A percentile compares a stretch with the other conserved stretches of the same genome.
Conservation (phyloP, 2,797 vertebrate genomes). For the Xiphophorus birchmanni region DNA sequence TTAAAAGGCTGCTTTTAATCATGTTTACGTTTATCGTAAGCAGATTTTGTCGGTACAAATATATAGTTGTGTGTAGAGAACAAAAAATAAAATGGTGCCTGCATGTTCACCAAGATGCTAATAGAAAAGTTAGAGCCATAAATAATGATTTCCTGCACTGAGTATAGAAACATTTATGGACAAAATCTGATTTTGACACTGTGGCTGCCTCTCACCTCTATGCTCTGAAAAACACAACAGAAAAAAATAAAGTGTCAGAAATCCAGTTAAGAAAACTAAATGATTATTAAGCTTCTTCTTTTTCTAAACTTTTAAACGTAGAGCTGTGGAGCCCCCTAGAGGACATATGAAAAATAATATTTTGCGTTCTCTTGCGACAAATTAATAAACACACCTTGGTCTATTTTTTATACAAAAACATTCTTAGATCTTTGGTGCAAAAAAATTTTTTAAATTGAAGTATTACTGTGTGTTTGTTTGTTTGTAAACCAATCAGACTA, state of each 20-base stretch:
- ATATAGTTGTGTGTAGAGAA: conserved; percentile 36
- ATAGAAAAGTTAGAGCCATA: conserved; percentile 74
- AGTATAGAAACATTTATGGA: conserved; percentile 32
- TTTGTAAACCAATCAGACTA: too few species aligned
- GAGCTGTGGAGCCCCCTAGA: not conserved
- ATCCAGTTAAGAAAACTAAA: conserved; percentile 12
- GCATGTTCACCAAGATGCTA: conserved; percentile 65
- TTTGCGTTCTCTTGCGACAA: too few species aligned
- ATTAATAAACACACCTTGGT: too few species aligned
- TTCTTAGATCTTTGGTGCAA: too few species aligned
- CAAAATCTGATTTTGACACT: conserved; percentile 11
- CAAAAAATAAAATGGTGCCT: conserved; percentile 54
- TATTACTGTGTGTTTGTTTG: too few species aligned
- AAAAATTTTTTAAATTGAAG: too few species aligned
- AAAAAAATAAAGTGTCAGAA: not conserved
- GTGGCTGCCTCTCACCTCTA: not conserved
- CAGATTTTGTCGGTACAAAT: conserved; percentile 55
- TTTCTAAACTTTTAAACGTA: not conserved
- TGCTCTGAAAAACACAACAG: not conserved
- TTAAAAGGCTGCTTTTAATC: conserved; percentile 73
- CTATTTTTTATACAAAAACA: too few species aligned
- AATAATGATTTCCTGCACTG: conserved; percentile 55
- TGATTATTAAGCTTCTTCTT: not conserved
- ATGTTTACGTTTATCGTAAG: conserved; percentile 68
- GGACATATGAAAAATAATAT: too few species aligned